Conservation (phyloP, 1,140 invertebrate genomes). For the Drosophila baimaii region DNA sequence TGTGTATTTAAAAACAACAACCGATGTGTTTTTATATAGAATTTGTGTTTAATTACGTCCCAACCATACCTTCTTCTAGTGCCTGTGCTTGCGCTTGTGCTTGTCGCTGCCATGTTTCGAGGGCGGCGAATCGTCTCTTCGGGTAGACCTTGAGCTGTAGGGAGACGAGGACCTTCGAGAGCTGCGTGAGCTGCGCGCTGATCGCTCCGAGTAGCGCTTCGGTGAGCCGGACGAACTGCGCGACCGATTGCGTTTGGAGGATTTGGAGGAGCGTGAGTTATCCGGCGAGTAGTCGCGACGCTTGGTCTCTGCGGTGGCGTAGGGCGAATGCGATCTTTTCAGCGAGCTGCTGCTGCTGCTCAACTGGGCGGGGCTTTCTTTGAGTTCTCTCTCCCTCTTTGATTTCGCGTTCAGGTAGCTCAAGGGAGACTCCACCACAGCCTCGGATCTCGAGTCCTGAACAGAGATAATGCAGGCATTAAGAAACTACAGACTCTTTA, state of each 20-base stretch:
- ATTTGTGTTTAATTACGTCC: neutral
- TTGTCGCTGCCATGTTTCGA: conserved; percentile 62
- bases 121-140: conserved; percentile 54
- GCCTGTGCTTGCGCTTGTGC: conserved; percentile 74
- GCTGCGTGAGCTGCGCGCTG: conserved; percentile 57
- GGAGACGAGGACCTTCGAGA: conserved; percentile 44
- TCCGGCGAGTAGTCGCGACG: conserved; percentile 48
- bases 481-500: neutral
- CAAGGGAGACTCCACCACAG: conserved; percentile 68
- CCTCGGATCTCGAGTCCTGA: conserved; percentile 49
- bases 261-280: conserved; percentile 55
- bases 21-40: conserved; percentile 22
- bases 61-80: conserved; percentile 38
- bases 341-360: conserved; percentile 40
- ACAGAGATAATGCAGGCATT: neutral
- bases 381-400: conserved; percentile 47
- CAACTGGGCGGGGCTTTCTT: conserved; percentile 62
- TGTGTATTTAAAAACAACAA: conserved; percentile 46
- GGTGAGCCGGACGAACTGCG: conserved; percentile 72
- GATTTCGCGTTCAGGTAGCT: conserved; percentile 63
- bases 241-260: conserved; percentile 70
- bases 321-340: conserved; percentile 77
- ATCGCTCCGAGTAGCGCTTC: conserved; percentile 62
- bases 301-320: conserved; percentile 48
- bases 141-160: conserved; percentile 28